Percentiles rank a stretch among this genome's conserved stretches.
phyloP scores from a whole-genome alignment of 2,797 vertebrate species.

The Danio choprae region DNA sequence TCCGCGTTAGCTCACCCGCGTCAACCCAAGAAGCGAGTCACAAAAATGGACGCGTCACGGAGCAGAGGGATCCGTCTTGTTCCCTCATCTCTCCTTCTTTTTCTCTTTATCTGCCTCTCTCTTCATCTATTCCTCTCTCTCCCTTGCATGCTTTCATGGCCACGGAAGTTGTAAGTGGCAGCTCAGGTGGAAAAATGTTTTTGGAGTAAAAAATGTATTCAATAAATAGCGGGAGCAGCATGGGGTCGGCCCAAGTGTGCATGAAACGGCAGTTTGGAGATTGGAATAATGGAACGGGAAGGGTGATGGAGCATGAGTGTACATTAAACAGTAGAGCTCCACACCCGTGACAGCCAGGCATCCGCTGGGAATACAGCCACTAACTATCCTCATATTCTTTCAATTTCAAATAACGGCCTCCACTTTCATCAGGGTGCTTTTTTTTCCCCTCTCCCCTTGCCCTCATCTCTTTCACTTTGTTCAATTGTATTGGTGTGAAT shows the following conservation, averaged over 20 bases:
- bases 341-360: slow-evolving; percentile 90
- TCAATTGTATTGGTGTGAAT: slow-evolving; percentile 67
- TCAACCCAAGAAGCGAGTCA: slow-evolving; percentile 74
- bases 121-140: slow-evolving; percentile 20
- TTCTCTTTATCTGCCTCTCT: slow-evolving; percentile 63
- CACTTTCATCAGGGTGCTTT: slow-evolving; percentile 82
- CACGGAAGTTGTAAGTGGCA: slow-evolving; percentile 97
- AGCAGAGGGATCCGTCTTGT: slow-evolving; percentile 57
- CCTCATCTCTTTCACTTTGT: slow-evolving; percentile 79
- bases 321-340: slow-evolving; percentile 97
- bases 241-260: slow-evolving; percentile 93
- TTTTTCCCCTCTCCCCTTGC: not conserved
- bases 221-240: slow-evolving; percentile 99
- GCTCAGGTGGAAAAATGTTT: slow-evolving; percentile 99
- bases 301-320: slow-evolving; percentile 99
- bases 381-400: slow-evolving; percentile 97
- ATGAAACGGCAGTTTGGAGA: slow-evolving; percentile 96
- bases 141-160: slow-evolving; percentile 79
- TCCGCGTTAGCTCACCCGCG: slow-evolving; percentile 88
- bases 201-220: slow-evolving; percentile 98
- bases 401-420: slow-evolving; percentile 88
- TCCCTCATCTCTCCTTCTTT: slow-evolving; percentile 50
- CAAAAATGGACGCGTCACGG: slow-evolving; percentile 45
- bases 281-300: slow-evolving; percentile 92
- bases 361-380: slow-evolving; percentile 94